These are phyloP conservation scores for Bombus balteatus DNA, from an alignment of 1,140 invertebrate species.

Conservation along the genomic window DNA sequence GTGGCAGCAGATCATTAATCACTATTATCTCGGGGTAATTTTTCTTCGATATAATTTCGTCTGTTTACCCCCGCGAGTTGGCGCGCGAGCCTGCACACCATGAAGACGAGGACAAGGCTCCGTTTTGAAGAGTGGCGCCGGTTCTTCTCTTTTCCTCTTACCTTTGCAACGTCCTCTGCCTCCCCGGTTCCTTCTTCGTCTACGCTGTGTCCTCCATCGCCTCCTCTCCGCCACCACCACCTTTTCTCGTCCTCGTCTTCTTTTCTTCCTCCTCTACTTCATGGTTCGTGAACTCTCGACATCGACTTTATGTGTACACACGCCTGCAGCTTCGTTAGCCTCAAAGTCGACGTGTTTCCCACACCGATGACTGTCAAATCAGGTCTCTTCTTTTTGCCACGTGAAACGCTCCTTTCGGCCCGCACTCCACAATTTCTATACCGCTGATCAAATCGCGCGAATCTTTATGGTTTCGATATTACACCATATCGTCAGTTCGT, in stretches of 20 bases:
- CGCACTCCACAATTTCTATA: neutral
- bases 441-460: neutral
- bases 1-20: conserved; percentile 75
- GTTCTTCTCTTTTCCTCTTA: neutral
- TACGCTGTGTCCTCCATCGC: neutral
- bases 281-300: conserved; percentile 65
- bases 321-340: conserved; percentile 67
- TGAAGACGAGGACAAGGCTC: conserved; percentile 52
- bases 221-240: conserved; percentile 6
- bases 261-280: conserved; percentile 41
- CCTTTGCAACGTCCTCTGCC: neutral
- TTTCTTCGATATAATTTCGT: conserved; percentile 81
- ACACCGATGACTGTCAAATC: conserved; percentile 62
- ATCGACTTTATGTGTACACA: conserved; percentile 63
- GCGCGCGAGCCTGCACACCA: conserved; percentile 68
- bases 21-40: conserved; percentile 80
- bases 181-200: neutral
- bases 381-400: conserved; percentile 28
- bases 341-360: conserved; percentile 56
- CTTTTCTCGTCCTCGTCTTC: neutral
- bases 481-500: neutral
- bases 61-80: conserved; percentile 77
- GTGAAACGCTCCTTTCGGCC: conserved; percentile 1
- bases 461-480: conserved; percentile 1
- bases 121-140: conserved; percentile 64